These are phyloP conservation scores for Suillia variegata DNA, from an alignment of 2,888 invertebrate genomes.

Conservation along the genomic window DNA sequence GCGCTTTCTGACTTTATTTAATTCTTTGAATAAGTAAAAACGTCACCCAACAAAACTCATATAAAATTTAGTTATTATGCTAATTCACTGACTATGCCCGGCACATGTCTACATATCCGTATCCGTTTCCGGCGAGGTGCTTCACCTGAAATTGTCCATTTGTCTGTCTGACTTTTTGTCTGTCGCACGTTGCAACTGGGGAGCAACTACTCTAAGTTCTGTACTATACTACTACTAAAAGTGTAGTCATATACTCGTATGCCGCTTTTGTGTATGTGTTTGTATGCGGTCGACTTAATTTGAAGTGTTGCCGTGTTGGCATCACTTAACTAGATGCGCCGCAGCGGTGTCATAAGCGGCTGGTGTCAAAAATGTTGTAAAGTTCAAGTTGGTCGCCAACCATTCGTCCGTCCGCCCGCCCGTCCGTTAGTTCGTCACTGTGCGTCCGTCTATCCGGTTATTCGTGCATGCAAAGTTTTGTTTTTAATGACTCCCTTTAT, in stretches of 20 bases:
- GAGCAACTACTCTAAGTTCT: too few species aligned
- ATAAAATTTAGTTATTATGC: constrained; percentile 5
- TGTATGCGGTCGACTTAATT: constrained; percentile 6
- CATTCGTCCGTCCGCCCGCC: too few species aligned
- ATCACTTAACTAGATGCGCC: constrained; percentile 12
- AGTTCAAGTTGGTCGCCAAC: constrained; percentile 1
- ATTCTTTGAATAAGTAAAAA: too few species aligned
- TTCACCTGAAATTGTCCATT: background rate
- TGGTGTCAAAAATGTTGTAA: constrained; percentile 1
- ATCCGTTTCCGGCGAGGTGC: too few species aligned
- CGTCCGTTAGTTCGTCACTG: too few species aligned
- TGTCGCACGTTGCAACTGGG: background rate
- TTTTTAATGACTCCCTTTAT: constrained; percentile 15
- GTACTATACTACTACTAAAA: too few species aligned
- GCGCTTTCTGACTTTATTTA: too few species aligned
- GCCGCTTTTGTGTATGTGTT: too few species aligned
- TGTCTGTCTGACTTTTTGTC: too few species aligned
- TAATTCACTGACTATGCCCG: background rate
- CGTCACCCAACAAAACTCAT: too few species aligned
- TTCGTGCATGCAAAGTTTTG: background rate
- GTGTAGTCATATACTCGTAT: background rate
- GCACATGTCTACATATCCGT: constrained; percentile 5
- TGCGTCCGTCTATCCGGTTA: too few species aligned
- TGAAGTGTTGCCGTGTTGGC: constrained; percentile 9
- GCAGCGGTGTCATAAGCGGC: background rate